phyloP scores from a whole-genome alignment of 30 jellyfish, hydroid and myxozoan species.

The Hydractinia symbiolongicarpus region DNA sequence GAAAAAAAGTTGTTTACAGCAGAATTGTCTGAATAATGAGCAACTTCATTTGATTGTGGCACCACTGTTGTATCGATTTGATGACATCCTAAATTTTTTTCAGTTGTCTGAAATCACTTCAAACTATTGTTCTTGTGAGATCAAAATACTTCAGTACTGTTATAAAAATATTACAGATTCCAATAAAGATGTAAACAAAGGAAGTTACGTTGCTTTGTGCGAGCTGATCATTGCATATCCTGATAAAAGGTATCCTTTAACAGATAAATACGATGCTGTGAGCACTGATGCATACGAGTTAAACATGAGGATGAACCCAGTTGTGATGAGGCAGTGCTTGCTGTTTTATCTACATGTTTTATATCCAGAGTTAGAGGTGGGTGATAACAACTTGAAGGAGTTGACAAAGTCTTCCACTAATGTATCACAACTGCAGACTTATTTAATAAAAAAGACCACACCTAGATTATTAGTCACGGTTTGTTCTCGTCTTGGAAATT shows the following conservation, averaged over 20 bases:
- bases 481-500: conserved; percentile 8
- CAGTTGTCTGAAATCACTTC: too few species aligned
- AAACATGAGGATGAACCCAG: not conserved
- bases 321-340: conserved; percentile 5
- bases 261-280: not conserved
- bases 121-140: too few species aligned
- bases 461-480: conserved; percentile 3
- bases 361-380: conserved; percentile 1
- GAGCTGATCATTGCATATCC: not conserved
- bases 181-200: not conserved
- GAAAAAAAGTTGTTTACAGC: too few species aligned
- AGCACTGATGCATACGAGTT: not conserved
- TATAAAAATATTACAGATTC: not conserved
- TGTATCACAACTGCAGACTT: not conserved
- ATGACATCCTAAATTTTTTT: too few species aligned
- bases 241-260: conserved; percentile 18
- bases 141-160: too few species aligned
- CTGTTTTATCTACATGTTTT: conserved; percentile 22
- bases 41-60: too few species aligned
- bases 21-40: too few species aligned
- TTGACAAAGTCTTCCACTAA: not conserved
- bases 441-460: not conserved
- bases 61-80: too few species aligned
- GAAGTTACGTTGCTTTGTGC: not conserved
- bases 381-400: not conserved